Percentiles rank a stretch among this genome's conserved stretches.
Conservation (phyloP, 2,888 invertebrate species). For the Selenia dentaria region DNA sequence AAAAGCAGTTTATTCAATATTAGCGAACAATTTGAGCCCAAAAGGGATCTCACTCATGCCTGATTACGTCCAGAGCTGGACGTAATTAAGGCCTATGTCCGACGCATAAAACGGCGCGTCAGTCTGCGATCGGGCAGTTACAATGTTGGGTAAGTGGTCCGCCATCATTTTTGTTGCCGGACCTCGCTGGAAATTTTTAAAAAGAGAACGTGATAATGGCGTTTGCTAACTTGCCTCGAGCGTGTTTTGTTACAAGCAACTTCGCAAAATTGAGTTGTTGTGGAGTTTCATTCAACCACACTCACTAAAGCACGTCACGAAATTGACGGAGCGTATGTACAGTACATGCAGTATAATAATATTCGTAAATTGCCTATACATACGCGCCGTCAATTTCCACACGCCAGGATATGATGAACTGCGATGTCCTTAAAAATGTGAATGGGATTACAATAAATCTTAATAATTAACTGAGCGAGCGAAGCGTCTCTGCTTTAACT, state of each 20-base stretch:
- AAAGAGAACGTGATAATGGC: constrained; percentile 25
- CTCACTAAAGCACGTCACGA: constrained; percentile 4
- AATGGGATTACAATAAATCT: too few species aligned
- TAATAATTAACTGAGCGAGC: too few species aligned
- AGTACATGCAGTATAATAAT: too few species aligned
- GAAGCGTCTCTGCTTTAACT: too few species aligned
- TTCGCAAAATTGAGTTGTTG: constrained; percentile 13
- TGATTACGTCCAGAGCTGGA: constrained; percentile 22
- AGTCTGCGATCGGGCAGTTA: constrained; percentile 28
- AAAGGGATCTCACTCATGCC: background rate
- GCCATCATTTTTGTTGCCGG: constrained; percentile 29
- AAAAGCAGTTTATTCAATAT: too few species aligned
- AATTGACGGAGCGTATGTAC: constrained; percentile 2
- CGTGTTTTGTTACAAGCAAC: constrained; percentile 21
- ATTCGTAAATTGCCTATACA: too few species aligned
- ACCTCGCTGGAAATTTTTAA: constrained; percentile 16
- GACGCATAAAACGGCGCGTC: constrained; percentile 33
- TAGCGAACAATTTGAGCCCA: background rate
- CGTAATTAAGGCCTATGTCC: constrained; percentile 57
- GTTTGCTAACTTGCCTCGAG: constrained; percentile 21
- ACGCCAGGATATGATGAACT: too few species aligned
- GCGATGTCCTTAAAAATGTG: too few species aligned
- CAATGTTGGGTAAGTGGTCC: constrained; percentile 29
- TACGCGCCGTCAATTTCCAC: too few species aligned
- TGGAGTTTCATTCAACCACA: constrained; percentile 12